These are phyloP conservation scores for Ormyrus labotus DNA, from an alignment of 2,888 invertebrate species.

Conservation along the genomic window DNA sequence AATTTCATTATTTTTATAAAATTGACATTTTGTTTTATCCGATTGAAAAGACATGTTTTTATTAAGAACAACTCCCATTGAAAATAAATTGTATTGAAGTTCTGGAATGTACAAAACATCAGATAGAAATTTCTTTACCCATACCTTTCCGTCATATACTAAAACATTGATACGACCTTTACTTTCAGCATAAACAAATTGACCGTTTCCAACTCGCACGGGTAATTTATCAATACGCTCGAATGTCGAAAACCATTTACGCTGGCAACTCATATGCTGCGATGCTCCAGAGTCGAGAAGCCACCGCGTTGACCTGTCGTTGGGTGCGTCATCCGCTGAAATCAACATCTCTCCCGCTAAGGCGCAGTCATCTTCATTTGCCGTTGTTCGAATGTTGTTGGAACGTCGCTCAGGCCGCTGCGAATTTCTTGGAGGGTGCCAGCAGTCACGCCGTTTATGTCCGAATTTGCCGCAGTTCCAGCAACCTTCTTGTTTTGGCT, in stretches of 20 bases:
- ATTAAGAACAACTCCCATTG: conserved; percentile 49
- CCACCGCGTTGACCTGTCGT: conserved; percentile 31
- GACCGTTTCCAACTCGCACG: conserved; percentile 34
- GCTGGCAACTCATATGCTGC: conserved; percentile 55
- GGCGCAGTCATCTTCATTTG: background rate
- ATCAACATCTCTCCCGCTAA: conserved; percentile 47
- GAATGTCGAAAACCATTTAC: conserved; percentile 54
- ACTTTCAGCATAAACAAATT: conserved; percentile 50
- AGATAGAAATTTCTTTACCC: conserved; percentile 52
- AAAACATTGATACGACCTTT: conserved; percentile 55
- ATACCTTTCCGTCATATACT: conserved; percentile 53
- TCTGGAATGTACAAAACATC: conserved; percentile 47
- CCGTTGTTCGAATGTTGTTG: background rate
- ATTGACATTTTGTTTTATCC: conserved; percentile 35
- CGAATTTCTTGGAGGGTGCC: conserved; percentile 11
- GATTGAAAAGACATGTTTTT: conserved; percentile 56
- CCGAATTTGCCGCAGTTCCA: conserved; percentile 27
- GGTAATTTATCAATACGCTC: conserved; percentile 29
- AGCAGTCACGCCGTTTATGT: conserved; percentile 4
- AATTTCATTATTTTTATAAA: conserved; percentile 48
- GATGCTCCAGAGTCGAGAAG: conserved; percentile 60
- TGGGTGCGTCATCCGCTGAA: conserved; percentile 26
- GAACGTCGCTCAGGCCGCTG: background rate
- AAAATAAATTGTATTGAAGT: conserved; percentile 45
- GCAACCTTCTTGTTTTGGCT: conserved; percentile 4